Evolutionary conservation across 1,140 invertebrate species (phyloP).

Genomic region (Grapholita molesta): DNA sequence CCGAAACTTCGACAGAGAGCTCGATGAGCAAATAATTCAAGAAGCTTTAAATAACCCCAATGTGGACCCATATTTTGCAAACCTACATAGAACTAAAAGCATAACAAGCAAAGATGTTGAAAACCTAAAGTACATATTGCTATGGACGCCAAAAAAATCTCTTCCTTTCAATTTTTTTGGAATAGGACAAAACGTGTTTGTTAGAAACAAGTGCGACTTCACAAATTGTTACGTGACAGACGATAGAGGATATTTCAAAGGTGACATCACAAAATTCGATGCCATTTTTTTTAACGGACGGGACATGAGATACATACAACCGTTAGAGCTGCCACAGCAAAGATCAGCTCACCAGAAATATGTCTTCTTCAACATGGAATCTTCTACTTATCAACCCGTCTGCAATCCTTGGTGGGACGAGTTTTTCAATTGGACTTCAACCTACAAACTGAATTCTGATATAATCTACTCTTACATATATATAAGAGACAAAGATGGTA

Average conservation of each 20-base stretch:
- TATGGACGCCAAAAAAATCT: neutral
- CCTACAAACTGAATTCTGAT: slow-evolving; percentile 81
- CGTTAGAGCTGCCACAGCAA: neutral
- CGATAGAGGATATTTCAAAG: neutral
- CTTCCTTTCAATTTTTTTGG: neutral
- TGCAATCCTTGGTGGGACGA: slow-evolving; percentile 40
- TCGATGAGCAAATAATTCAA: neutral
- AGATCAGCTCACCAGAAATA: neutral
- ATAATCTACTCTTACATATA: slow-evolving; percentile 71
- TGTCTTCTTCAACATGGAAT: slow-evolving; percentile 22
- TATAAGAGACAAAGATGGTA: slow-evolving; percentile 29
- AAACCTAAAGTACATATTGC: neutral
- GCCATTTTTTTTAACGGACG: neutral
- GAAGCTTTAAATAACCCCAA: neutral
- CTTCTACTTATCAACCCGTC: slow-evolving; percentile 24
- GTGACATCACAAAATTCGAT: neutral
- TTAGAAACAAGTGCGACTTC: neutral
- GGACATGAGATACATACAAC: neutral
- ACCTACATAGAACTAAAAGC: neutral
- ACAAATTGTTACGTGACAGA: neutral
- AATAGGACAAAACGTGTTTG: neutral
- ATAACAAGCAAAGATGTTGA: neutral
- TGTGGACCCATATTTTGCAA: neutral
- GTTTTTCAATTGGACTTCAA: slow-evolving; percentile 80
- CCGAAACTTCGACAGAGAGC: neutral